Evolutionary conservation across 1,140 invertebrate genomes (phyloP), one percentile per base, ranked within the genome.

Genomic region (Tetramorium simillimum): DNA sequence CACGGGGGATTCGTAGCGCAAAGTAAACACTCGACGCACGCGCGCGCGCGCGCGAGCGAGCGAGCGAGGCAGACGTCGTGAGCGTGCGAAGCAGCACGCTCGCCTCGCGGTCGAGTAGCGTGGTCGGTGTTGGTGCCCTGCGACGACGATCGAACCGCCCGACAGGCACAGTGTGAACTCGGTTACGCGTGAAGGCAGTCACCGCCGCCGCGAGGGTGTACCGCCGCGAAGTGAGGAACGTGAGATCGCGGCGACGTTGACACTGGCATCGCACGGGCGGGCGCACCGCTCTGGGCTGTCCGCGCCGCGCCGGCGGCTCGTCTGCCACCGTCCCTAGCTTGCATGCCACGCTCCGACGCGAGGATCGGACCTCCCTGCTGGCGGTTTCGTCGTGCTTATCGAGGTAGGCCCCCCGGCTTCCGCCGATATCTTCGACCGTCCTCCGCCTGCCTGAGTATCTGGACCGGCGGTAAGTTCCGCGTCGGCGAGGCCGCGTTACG

Each of bases 391-490:
- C 24, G 62, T 51, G 72, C 43, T 82, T 33, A 16, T 80, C 73
- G 89, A 86, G 77, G 77, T 88, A 82, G 77, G 75, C 58, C 49
- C 49, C 4, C 62, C 53, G 72, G 65, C 80, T 77, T 69, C 73
- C 65, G 85, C 78, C 80, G 33, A 86, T 69, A 70, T 0, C 7
- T 46, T 12, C 43, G 43, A 4, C 7, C 43, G 43, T 2, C 28
- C 28, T n/a, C 28, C 28, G 28, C 28, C 28, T n/a, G n/a, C n/a
- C n/a, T n/a, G n/a, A n/a, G 33, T 89, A 14, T 81, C 81, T 86
- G 80, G 72, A 84, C 72, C 87, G 87, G 85, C 85, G 89, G 90
- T 90, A 80, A 90, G 86, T 90, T 86, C 53, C 53, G 75, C n/a
- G 16, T 85, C 33, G 73, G 53, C 40, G 40, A 21, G 28, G 28